Conservation (phyloP, 2,797 vertebrate genomes). For the Sparidentex hasta region DNA sequence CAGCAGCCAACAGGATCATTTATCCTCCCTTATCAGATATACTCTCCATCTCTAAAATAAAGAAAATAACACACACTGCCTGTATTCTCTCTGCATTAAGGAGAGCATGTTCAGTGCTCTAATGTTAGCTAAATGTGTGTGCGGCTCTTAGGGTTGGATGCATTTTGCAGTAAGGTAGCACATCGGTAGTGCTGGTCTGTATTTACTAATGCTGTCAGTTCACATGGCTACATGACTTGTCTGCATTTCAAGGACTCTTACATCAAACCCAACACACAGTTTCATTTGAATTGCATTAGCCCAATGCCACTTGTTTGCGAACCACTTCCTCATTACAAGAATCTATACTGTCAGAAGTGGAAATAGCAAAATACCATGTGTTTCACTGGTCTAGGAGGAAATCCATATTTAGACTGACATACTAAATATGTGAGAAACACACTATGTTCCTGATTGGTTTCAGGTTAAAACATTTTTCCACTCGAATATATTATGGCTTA, state of each 20-base stretch:
- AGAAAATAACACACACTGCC: not conserved
- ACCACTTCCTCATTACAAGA: conserved; percentile 71
- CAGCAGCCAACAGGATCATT: not conserved
- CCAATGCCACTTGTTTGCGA: conserved; percentile 49
- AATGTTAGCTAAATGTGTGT: not conserved
- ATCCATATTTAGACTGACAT: conserved; percentile 57
- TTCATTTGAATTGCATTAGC: conserved; percentile 22
- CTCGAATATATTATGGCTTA: not conserved
- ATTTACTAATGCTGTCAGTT: not conserved
- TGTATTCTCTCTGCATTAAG: not conserved
- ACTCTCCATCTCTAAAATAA: not conserved
- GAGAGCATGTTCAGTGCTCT: not conserved
- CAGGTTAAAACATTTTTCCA: conserved; percentile 33
- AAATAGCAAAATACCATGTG: conserved; percentile 55
- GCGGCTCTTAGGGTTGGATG: not conserved
- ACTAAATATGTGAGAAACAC: conserved; percentile 35
- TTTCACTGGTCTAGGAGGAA: conserved; percentile 52
- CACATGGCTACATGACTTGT: not conserved
- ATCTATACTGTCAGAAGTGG: conserved; percentile 49
- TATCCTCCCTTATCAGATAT: not conserved
- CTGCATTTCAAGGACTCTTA: not conserved
- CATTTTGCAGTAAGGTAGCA: not conserved
- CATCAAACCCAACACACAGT: not conserved
- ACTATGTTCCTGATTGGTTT: not conserved
- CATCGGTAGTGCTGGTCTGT: not conserved